Percentiles rank a stretch among this genome's conserved stretches.
Conservation (phyloP, 2,113 vertebrate species). For the Argyrosomus japonicus region DNA sequence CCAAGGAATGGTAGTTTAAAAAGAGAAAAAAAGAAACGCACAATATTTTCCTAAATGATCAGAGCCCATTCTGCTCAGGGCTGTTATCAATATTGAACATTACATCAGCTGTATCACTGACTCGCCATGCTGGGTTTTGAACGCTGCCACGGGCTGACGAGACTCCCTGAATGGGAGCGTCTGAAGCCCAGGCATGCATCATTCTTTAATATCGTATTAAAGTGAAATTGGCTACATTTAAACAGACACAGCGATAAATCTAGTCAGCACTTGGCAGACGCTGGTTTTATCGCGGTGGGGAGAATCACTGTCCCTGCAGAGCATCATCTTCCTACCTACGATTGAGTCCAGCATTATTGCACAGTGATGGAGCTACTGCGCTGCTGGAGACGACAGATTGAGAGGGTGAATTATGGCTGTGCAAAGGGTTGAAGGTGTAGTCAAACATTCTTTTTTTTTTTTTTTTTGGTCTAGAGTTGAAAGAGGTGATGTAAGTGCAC, state of each 20-base stretch:
- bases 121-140: slow-evolving; percentile 41
- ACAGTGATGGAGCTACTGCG: slow-evolving; percentile 66
- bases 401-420: slow-evolving; percentile 67
- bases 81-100: slow-evolving; percentile 84
- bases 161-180: slow-evolving; percentile 52
- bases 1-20: slow-evolving; percentile 48
- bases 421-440: slow-evolving; percentile 78
- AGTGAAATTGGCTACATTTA: slow-evolving; percentile 85
- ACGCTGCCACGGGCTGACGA: slow-evolving; percentile 51
- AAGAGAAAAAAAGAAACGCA: not conserved
- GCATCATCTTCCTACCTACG: slow-evolving; percentile 71
- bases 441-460: slow-evolving; percentile 55
- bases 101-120: slow-evolving; percentile 73
- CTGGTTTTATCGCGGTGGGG: slow-evolving; percentile 67
- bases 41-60: slow-evolving; percentile 80
- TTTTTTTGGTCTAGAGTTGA: slow-evolving; percentile 15
- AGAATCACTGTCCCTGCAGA: slow-evolving; percentile 71
- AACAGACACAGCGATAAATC: slow-evolving; percentile 83
- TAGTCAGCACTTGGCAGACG: slow-evolving; percentile 59
- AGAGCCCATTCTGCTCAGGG: slow-evolving; percentile 72
- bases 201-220: slow-evolving; percentile 86
- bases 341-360: slow-evolving; percentile 74
- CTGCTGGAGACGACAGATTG: slow-evolving; percentile 55
- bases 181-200: slow-evolving; percentile 77
- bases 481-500: not conserved